phyloP scores from a whole-genome alignment of 2,888 invertebrate genomes.

The Altica lythri region DNA sequence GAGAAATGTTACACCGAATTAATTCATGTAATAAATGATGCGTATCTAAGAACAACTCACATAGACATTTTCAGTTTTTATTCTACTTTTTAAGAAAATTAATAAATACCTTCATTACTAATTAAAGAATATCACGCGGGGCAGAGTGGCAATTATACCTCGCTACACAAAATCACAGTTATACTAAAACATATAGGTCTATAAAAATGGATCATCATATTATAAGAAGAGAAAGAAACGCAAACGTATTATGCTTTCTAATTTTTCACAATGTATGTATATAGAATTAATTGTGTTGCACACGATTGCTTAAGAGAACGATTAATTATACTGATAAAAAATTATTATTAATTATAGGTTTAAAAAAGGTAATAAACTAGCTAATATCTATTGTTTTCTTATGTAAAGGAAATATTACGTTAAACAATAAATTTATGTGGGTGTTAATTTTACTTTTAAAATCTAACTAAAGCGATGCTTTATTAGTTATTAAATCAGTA shows the following conservation, averaged over 20 bases:
- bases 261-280: slow-evolving; percentile 48
- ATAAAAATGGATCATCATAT: slow-evolving; percentile 26
- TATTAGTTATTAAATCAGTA: too few species aligned
- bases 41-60: too few species aligned
- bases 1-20: not conserved
- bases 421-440: too few species aligned
- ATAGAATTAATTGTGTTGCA: slow-evolving; percentile 33
- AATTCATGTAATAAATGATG: slow-evolving; percentile 1
- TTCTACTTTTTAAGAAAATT: slow-evolving; percentile 6
- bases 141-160: slow-evolving; percentile 15
- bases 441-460: too few species aligned
- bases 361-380: not conserved
- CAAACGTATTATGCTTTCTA: slow-evolving; percentile 51
- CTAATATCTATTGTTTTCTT: slow-evolving; percentile 8
- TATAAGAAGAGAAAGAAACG: slow-evolving; percentile 33
- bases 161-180: slow-evolving; percentile 12
- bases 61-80: too few species aligned
- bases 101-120: slow-evolving; percentile 26
- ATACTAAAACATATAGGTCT: slow-evolving; percentile 29
- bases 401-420: not conserved
- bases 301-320: slow-evolving; percentile 32
- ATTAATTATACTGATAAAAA: slow-evolving; percentile 18
- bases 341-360: slow-evolving; percentile 20
- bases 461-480: too few species aligned
- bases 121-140: slow-evolving; percentile 20